These are phyloP conservation scores for Pelusios castaneus DNA, from an alignment of 2,113 vertebrate genomes.

Conservation along the genomic window DNA sequence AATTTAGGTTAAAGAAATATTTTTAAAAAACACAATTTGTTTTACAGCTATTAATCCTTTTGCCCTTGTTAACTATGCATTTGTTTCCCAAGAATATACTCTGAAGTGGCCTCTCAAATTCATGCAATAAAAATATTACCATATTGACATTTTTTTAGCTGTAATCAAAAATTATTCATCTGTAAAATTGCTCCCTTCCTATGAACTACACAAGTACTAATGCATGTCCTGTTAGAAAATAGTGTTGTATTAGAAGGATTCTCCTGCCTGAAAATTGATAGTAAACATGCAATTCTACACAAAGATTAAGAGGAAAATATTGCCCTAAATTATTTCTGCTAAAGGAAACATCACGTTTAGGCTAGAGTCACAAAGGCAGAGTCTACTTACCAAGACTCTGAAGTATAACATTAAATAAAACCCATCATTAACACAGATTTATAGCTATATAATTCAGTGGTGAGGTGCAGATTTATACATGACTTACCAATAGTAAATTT, in stretches of 20 bases:
- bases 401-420: neutral
- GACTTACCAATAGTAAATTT: neutral
- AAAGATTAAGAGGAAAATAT: neutral
- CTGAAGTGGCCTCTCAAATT: neutral
- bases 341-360: neutral
- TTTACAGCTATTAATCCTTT: neutral
- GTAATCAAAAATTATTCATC: neutral
- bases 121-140: neutral
- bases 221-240: neutral
- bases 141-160: neutral
- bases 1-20: neutral
- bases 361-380: neutral
- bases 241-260: neutral
- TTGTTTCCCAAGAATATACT: neutral
- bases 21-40: neutral
- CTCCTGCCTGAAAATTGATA: neutral
- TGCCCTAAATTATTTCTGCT: neutral
- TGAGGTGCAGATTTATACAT: neutral
- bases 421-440: neutral
- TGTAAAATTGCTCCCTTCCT: neutral
- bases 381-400: neutral
- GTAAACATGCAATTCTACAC: neutral
- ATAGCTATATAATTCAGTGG: neutral
- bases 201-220: neutral
- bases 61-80: neutral